Percentiles rank a stretch among this genome's conserved stretches.
These are phyloP conservation scores for Oreochromis spilurus DNA, from an alignment of 2,113 vertebrate genomes.

Conservation along the genomic window DNA sequence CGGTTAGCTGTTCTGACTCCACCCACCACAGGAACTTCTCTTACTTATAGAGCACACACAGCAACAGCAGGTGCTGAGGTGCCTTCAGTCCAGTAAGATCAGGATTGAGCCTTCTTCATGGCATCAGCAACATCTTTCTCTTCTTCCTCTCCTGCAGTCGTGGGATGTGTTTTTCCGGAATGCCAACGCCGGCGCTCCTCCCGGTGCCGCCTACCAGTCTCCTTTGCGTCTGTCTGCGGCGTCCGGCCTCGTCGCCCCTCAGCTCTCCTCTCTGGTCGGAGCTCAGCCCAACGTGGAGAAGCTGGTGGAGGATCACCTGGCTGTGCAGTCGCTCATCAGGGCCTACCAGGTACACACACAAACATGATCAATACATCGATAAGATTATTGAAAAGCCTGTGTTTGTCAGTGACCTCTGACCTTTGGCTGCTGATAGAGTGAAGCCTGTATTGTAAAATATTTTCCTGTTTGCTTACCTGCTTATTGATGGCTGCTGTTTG, in stretches of 20 bases:
- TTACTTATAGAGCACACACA: not conserved
- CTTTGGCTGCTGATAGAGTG: not conserved
- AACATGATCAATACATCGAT: not conserved
- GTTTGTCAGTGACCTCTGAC: not conserved
- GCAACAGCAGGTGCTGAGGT: not conserved
- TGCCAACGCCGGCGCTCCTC: conserved; percentile 90
- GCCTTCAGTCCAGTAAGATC: not conserved
- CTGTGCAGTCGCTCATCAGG: conserved; percentile 95
- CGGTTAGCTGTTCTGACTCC: not conserved
- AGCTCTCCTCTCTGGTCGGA: conserved; percentile 79
- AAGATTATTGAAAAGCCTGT: not conserved
- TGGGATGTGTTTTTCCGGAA: conserved; percentile 99
- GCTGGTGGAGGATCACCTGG: conserved; percentile 94
- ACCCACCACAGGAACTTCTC: not conserved
- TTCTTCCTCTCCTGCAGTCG: conserved; percentile 72
- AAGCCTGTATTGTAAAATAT: not conserved
- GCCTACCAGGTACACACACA: conserved; percentile 86
- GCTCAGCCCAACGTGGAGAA: conserved; percentile 92
- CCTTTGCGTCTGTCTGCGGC: conserved; percentile 77
- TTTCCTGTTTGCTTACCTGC: not conserved
- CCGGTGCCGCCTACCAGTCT: conserved; percentile 92
- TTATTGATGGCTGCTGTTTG: not conserved
- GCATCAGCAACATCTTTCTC: not conserved
- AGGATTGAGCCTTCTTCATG: not conserved
- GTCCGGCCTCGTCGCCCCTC: conserved; percentile 51